Percentiles rank a stretch among this genome's conserved stretches.
Evolutionary conservation across 2,113 vertebrate species (phyloP).

Genomic region (Prolemur simus): DNA sequence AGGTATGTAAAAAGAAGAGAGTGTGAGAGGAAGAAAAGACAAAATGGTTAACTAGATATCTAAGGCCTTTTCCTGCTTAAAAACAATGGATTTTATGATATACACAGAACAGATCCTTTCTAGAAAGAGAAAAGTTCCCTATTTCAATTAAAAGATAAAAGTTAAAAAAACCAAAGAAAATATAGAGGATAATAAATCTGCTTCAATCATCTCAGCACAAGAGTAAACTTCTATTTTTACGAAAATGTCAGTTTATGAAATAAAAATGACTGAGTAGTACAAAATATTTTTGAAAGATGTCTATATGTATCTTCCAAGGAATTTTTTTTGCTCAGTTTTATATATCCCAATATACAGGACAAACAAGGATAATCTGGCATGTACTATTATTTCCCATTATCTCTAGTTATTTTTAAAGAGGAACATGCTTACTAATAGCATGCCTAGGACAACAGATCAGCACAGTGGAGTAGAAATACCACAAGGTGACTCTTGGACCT

Average conservation of each 20-base stretch:
- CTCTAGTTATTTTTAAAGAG: not conserved
- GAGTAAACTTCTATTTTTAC: not conserved
- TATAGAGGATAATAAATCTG: not conserved
- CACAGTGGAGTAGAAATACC: not conserved
- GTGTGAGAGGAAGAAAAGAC: not conserved
- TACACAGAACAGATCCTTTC: not conserved
- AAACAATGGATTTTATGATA: not conserved
- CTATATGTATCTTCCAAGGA: not conserved
- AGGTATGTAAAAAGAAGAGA: not conserved
- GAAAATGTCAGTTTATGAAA: constrained; percentile 31
- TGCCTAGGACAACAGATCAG: not conserved
- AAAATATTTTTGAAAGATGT: not conserved
- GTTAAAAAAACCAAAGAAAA: not conserved
- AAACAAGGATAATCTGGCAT: not conserved
- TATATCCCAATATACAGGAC: not conserved
- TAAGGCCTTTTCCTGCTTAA: not conserved
- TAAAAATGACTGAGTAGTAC: not conserved
- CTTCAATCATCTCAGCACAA: not conserved
- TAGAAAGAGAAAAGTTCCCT: not conserved
- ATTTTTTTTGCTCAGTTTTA: not conserved
- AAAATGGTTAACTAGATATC: not conserved
- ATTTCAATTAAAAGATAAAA: not conserved
- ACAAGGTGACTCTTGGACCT: not conserved
- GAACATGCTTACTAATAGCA: not conserved
- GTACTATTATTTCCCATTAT: not conserved